Percentiles rank a stretch among this genome's conserved stretches.
Evolutionary conservation across 2,888 invertebrate genomes (phyloP).

Genomic region (Caenorhabditis japonica): DNA sequence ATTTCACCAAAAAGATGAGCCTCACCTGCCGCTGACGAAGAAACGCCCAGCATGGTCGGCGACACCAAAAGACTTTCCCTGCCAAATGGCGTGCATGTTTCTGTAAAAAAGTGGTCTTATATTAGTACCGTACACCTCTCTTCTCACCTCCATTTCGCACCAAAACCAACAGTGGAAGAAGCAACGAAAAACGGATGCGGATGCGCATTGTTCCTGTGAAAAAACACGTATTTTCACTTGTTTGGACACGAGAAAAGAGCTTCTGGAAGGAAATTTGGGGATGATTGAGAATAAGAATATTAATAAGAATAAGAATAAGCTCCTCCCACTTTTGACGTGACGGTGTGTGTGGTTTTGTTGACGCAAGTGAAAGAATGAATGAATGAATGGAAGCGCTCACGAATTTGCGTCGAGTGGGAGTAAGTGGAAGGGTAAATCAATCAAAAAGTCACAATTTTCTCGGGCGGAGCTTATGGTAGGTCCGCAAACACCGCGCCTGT

Average conservation of each 20-base stretch:
- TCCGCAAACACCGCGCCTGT: no score
- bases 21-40: conserved; percentile 31
- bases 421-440: no score
- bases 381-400: conserved; percentile 49
- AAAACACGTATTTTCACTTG: neutral
- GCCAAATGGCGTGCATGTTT: conserved; percentile 56
- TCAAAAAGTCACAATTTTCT: no score
- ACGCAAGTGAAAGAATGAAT: no score
- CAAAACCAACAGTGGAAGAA: neutral
- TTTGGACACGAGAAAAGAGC: neutral
- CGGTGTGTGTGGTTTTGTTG: no score
- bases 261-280: neutral
- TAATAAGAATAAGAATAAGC: no score
- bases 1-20: neutral
- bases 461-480: no score
- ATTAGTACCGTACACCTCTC: neutral
- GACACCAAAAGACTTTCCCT: conserved; percentile 47
- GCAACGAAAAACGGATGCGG: no score
- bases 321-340: no score
- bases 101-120: conserved; percentile 10
- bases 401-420: conserved; percentile 22
- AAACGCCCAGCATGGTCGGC: conserved; percentile 56
- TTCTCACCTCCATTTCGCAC: conserved; percentile 10
- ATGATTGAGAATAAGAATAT: no score
- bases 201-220: no score